Conservation (phyloP, 2,888 invertebrate species). For the Phanerotoma sp. region DNA sequence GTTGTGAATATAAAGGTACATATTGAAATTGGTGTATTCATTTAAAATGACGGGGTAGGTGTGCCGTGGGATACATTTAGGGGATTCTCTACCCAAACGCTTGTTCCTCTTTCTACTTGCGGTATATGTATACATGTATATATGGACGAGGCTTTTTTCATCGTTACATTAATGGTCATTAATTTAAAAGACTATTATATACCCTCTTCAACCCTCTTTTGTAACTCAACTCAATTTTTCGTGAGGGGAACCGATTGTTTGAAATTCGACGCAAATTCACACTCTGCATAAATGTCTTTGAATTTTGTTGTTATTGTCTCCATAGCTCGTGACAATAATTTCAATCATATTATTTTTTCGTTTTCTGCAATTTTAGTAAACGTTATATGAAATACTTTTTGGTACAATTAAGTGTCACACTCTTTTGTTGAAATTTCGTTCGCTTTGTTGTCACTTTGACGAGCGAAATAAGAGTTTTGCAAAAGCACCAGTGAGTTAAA, state of each 20-base stretch:
- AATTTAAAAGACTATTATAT: neutral
- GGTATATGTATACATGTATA: neutral
- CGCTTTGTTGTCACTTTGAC: no score
- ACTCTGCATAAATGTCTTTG: no score
- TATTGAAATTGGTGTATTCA: neutral
- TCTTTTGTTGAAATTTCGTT: no score
- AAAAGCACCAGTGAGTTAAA: no score
- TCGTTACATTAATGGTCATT: constrained; percentile 1
- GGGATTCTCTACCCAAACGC: neutral
- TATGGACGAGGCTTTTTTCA: neutral
- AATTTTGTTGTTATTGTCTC: no score
- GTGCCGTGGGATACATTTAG: neutral
- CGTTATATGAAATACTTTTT: no score
- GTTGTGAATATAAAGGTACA: neutral
- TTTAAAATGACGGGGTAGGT: constrained; percentile 1
- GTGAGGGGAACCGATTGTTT: neutral
- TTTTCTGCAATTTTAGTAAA: no score
- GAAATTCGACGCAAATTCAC: no score
- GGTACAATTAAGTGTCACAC: no score
- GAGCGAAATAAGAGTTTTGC: no score
- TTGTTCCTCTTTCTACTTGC: neutral
- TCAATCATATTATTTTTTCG: no score
- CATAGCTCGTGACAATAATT: no score
- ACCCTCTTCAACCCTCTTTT: neutral
- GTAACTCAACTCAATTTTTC: neutral